A percentile compares a stretch with the other conserved stretches of the same genome.
Conservation (phyloP, 35 echinoderm and acorn worm species). For the Patiria miniata region DNA sequence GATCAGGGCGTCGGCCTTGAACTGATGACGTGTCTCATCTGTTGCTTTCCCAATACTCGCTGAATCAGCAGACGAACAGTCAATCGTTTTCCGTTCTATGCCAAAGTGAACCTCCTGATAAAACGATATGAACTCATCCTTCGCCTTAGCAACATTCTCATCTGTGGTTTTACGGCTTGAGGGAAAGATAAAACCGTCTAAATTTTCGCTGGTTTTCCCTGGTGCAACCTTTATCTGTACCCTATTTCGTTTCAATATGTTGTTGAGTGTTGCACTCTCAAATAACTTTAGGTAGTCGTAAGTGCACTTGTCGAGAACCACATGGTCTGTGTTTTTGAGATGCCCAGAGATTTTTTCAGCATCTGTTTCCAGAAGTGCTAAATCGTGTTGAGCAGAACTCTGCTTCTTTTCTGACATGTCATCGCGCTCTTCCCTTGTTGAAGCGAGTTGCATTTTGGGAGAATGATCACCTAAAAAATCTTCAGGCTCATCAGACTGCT, state of each 20-base stretch:
- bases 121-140: conserved; percentile 8
- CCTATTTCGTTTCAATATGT: not conserved
- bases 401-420: no score
- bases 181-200: not conserved
- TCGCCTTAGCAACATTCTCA: not conserved
- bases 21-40: not conserved
- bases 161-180: not conserved
- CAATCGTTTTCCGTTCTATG: not conserved
- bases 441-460: no score
- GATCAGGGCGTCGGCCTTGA: not conserved
- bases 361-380: no score
- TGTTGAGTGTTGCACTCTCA: not conserved
- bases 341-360: no score
- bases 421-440: no score
- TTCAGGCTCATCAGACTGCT: no score
- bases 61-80: not conserved
- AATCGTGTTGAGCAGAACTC: no score
- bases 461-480: not conserved
- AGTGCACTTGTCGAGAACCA: not conserved
- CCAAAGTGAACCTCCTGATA: not conserved
- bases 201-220: no score
- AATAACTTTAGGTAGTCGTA: conserved; percentile 1
- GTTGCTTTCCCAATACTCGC: not conserved
- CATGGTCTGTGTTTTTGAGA: not conserved
- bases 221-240: not conserved